Percentiles rank a stretch among this genome's conserved stretches.
phyloP scores from a whole-genome alignment of 2,797 vertebrate genomes.

The Pristis pectinata region DNA sequence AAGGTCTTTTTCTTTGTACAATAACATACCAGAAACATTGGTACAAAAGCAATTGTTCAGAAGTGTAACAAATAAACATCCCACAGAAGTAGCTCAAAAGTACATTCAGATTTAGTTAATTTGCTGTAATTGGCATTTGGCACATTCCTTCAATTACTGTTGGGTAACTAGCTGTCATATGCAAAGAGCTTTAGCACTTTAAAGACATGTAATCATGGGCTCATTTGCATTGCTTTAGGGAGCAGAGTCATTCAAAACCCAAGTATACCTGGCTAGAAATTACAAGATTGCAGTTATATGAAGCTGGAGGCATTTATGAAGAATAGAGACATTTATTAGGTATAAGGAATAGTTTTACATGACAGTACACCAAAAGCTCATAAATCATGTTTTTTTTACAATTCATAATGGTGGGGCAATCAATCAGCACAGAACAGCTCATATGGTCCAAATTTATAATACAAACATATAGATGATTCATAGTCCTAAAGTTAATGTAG shows the following conservation, averaged over 20 bases:
- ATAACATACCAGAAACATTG: background rate
- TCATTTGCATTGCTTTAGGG: background rate
- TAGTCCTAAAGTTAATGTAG: background rate
- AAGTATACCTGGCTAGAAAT: background rate
- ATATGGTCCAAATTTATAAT: conserved; percentile 21
- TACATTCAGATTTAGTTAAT: background rate
- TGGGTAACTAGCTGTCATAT: background rate
- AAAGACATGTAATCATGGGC: background rate
- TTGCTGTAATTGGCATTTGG: background rate
- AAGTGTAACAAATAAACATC: background rate
- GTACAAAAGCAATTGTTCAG: too few relatives aligned
- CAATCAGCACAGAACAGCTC: background rate
- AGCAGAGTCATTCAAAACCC: background rate
- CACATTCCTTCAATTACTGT: background rate
- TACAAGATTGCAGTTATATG: background rate
- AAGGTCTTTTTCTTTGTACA: background rate
- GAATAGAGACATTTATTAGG: background rate
- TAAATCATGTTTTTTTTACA: background rate
- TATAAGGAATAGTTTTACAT: conserved; percentile 11
- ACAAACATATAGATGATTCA: background rate
- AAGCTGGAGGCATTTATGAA: background rate
- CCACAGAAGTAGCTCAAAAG: background rate
- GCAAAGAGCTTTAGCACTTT: background rate
- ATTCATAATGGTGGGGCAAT: background rate
- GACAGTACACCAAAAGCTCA: background rate